These are phyloP conservation scores for Ophioninae sp. DNA, from an alignment of 2,888 invertebrate genomes.

Conservation along the genomic window DNA sequence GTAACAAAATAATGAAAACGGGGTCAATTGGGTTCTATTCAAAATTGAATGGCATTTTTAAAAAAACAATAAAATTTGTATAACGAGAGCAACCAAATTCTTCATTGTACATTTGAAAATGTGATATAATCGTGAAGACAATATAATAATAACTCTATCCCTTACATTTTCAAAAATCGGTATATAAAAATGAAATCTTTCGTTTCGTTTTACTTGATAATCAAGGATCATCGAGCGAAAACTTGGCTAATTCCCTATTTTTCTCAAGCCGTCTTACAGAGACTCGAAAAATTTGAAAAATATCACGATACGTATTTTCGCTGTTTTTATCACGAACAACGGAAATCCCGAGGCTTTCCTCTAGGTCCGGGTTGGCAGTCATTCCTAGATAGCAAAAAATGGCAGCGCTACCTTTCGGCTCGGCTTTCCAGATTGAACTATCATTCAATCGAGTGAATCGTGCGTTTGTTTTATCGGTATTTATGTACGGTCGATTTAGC, in stretches of 20 bases:
- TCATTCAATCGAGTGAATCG: neutral
- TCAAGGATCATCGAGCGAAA: neutral
- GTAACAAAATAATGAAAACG: too few relatives aligned
- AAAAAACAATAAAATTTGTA: too few relatives aligned
- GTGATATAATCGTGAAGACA: too few relatives aligned
- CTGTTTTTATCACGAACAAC: neutral
- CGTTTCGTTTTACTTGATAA: neutral
- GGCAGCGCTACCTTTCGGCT: neutral
- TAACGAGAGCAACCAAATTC: too few relatives aligned
- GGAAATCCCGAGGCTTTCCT: neutral
- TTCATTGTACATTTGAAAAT: too few relatives aligned
- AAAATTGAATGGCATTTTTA: too few relatives aligned
- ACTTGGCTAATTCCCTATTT: neutral
- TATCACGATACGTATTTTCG: neutral
- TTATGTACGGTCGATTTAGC: neutral
- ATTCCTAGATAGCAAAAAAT: neutral
- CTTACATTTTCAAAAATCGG: too few relatives aligned
- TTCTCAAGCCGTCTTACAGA: neutral
- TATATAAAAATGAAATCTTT: too few relatives aligned
- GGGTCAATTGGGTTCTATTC: too few relatives aligned
- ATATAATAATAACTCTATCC: too few relatives aligned
- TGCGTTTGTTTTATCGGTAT: neutral
- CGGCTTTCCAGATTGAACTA: neutral
- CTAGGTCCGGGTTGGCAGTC: neutral
- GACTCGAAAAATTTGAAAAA: neutral